phyloP scores from a whole-genome alignment of 2,888 invertebrate genomes.

The Polydrusus cervinus region DNA sequence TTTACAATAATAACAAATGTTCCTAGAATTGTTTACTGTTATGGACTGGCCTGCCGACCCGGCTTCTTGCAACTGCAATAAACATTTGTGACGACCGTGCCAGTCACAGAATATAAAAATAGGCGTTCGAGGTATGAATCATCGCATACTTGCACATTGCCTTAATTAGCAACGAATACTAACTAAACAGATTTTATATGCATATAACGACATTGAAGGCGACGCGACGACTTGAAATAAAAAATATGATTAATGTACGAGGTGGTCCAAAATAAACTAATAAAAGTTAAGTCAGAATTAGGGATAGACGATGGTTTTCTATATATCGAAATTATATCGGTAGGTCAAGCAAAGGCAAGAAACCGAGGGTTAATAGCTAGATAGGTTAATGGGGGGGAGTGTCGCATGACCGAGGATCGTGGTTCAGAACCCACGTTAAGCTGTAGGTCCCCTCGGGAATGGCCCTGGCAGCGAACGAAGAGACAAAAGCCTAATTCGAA shows the following conservation, averaged over 20 bases:
- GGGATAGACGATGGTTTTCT: too few species aligned
- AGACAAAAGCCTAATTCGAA: too few species aligned
- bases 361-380: too few species aligned
- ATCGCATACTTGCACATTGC: conserved; percentile 51
- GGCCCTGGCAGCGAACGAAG: too few species aligned
- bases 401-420: too few species aligned
- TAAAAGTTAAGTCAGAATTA: too few species aligned
- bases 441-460: too few species aligned
- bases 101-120: conserved; percentile 35
- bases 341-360: too few species aligned
- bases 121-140: conserved; percentile 41
- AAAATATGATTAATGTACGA: not conserved
- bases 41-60: conserved; percentile 16
- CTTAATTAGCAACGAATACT: conserved; percentile 44
- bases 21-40: conserved; percentile 42
- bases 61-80: conserved; percentile 21
- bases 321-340: too few species aligned
- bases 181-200: conserved; percentile 31
- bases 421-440: too few species aligned
- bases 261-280: not conserved
- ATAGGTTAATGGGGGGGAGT: too few species aligned
- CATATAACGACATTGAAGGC: conserved; percentile 17
- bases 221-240: not conserved
- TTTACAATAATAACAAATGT: conserved; percentile 15
- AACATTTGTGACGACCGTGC: conserved; percentile 29